Conservation (phyloP, 2,113 vertebrate species). For the Antigone vipio region DNA sequence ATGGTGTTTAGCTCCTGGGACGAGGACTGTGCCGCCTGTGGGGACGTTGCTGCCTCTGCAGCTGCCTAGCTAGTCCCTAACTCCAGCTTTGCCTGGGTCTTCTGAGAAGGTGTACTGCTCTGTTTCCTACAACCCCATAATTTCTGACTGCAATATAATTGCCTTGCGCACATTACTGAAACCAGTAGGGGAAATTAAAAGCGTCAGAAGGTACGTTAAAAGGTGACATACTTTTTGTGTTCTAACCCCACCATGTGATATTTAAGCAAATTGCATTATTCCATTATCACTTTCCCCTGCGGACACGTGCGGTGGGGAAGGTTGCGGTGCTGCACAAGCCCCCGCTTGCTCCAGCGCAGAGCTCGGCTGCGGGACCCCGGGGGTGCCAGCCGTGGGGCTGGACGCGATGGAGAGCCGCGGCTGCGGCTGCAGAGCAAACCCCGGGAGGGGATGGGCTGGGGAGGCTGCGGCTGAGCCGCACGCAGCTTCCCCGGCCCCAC, state of each 20-base stretch:
- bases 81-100: not conserved
- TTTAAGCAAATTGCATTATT: not conserved
- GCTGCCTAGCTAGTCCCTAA: accelerated
- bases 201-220: not conserved
- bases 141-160: not conserved
- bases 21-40: accelerated
- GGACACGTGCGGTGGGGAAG: not conserved
- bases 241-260: not conserved
- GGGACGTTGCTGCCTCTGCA: accelerated
- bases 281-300: not conserved
- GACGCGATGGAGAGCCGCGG: not conserved
- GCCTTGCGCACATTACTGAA: accelerated
- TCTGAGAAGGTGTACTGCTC: not conserved
- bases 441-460: not conserved
- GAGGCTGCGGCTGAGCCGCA: not conserved
- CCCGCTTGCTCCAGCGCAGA: not conserved
- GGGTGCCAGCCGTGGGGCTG: not conserved
- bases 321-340: not conserved
- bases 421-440: not conserved
- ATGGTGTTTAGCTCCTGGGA: accelerated
- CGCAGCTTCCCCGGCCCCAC: too few relatives aligned
- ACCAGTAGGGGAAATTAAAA: not conserved
- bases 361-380: accelerated
- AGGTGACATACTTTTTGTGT: not conserved
- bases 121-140: not conserved